Base-by-base conservation (phyloP, 2,888 invertebrate species). In the Unio pictorum region DNA sequence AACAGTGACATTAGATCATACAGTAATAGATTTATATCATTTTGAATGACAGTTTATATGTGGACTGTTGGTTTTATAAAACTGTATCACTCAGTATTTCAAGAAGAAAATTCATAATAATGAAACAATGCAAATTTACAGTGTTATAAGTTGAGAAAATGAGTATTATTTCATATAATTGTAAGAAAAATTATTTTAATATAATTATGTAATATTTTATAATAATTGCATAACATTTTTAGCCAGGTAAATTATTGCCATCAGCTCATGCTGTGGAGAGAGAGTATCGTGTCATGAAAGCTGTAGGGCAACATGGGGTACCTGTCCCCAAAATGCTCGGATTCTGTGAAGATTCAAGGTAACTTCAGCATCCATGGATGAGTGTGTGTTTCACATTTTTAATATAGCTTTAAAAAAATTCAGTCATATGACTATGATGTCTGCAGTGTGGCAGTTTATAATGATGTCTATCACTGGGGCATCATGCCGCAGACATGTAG, bases 191-290 rank as follows among this genome's bases (percentile, higher is more conserved):
- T 17, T 54, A 34, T 45, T 45, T 11, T 45, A 15, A 11, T 11
- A 45, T 45, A 45, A 45, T 45, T 45, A 15, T 15, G n/a, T 60
- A 54, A 55, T 45, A 28, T 58, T 23, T 58, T 23, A 58, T 58
- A 23, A 45, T 45, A 45, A 45, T 45, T 45, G 45, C 1, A 45
- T 45, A 45, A 45, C 45, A 28, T 62, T 75, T 87, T 26, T 71
- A 91, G 90, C 89, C 88, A 26, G 91, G 91, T 23, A 88, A 87
- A 68, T 80, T 91, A 63, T 80, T 91, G 55, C 90, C 90, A 55
- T 90, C 90, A 65, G 91, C 91, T 55, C 91, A 91, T 81, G 88
- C 90, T 61, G 87, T 91, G 55, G 91, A 91, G 63, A 79, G 91
- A 72, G 91, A 91, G 79, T 91, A 82, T 75, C 75, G 75, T 58